Base-by-base conservation (phyloP, 1,140 invertebrate species). In the Stratiolaelaps scimitus region DNA sequence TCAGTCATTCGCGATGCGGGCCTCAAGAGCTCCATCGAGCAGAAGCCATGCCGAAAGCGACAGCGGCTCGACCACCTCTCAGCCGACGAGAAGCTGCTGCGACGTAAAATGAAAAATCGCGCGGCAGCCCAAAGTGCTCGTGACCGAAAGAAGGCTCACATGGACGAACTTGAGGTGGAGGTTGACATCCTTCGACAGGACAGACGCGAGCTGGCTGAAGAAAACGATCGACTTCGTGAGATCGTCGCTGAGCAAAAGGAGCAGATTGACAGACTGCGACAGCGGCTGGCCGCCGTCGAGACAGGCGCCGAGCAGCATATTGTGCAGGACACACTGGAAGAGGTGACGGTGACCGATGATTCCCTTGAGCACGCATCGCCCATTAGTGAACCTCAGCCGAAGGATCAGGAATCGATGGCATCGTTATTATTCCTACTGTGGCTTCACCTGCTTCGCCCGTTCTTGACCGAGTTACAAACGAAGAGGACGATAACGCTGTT, bases 281-380 rank as follows among this genome's bases (percentile, higher is more conserved):
- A 26, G 53, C 26, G 53, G 26, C 26, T 60, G 23, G 53, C 53
- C 13, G 23, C 53, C 26, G 53, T 23, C 20, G 53, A 40, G 34
- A 40, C 34, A 4, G 34, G 34, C 4, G 34, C 5, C 5, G 34
- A 6, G 5, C 34, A 40, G 34, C 34, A 40, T 4, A 40, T 40
- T 40, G 34, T 40, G 34, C 34, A 40, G 34, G 10, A 60, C 23
- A 17, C 53, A 23, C 15, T 29, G 53, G 23, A 60, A 34, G 34
- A 17, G 23, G 10, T 15, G 13, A 60, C 53, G 34, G 23, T 34
- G 26, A 60, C 53, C 15, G 53, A 60, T 17, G 23, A 34, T 60
- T 60, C 53, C 53, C 34, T 60, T 60, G 53, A 60, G 53, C 53
- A 60, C 10, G 53, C 53, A 60, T 60, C 10, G 53, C 53, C 34